phyloP scores from a whole-genome alignment of 2,113 vertebrate species.

The Nannospalax galili region DNA sequence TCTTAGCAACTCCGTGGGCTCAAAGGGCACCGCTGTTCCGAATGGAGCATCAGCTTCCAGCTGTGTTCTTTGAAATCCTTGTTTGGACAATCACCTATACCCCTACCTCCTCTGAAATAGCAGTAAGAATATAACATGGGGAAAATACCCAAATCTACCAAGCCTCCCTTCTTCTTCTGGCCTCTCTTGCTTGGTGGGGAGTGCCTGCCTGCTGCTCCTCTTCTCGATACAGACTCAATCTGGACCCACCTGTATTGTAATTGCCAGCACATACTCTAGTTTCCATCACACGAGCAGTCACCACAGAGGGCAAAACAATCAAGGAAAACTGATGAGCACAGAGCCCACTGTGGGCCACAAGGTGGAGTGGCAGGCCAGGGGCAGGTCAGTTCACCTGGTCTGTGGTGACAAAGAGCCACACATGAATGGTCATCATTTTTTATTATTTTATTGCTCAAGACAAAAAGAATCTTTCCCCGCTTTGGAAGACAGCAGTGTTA shows the following conservation, averaged over 20 bases:
- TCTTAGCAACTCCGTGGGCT: slow-evolving; percentile 66
- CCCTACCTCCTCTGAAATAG: not conserved
- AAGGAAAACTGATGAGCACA: not conserved
- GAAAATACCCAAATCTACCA: not conserved
- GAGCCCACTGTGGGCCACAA: not conserved
- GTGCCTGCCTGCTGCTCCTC: fast-evolving
- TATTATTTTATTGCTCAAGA: slow-evolving; percentile 80
- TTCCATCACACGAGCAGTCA: not conserved
- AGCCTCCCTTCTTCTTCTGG: not conserved
- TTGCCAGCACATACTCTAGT: fast-evolving
- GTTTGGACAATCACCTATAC: not conserved
- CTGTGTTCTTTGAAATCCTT: slow-evolving; percentile 61
- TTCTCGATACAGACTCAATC: not conserved
- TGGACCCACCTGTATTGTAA: not conserved
- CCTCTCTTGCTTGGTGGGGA: not conserved
- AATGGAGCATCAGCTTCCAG: not conserved
- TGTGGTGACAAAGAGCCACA: slow-evolving; percentile 47
- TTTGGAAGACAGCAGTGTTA: slow-evolving; percentile 65
- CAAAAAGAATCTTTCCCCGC: not conserved
- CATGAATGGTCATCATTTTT: slow-evolving; percentile 58
- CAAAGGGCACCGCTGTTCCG: slow-evolving; percentile 28
- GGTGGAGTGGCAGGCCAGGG: not conserved
- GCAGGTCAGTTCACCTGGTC: not conserved
- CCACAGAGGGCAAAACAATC: not conserved
- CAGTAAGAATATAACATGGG: not conserved